Percentiles rank a stretch among this genome's conserved stretches.
Conservation (phyloP, 2,888 invertebrate species). For the Xylophagus ater region DNA sequence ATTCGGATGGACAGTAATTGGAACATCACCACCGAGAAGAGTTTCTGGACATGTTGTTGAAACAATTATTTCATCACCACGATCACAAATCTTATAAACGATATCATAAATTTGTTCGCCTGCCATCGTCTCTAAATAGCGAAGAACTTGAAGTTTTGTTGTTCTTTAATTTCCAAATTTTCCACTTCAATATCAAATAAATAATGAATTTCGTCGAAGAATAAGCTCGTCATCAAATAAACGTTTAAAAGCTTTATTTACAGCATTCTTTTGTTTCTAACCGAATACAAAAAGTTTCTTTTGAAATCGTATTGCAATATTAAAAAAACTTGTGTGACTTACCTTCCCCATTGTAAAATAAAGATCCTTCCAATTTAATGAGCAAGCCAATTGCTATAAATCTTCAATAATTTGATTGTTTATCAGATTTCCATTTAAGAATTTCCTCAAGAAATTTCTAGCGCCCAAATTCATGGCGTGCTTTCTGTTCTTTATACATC, state of each 20-base stretch:
- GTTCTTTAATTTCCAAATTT: slow-evolving; percentile 48
- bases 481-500: slow-evolving; percentile 71
- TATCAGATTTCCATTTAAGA: slow-evolving; percentile 76
- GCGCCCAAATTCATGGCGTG: slow-evolving; percentile 60
- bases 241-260: slow-evolving; percentile 72
- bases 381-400: slow-evolving; percentile 65
- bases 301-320: neutral
- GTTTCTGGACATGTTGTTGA: too few relatives aligned
- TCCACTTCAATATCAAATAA: slow-evolving; percentile 93
- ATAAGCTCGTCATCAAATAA: too few relatives aligned
- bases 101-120: slow-evolving; percentile 77
- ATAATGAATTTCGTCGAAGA: slow-evolving; percentile 81
- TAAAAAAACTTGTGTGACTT: too few relatives aligned
- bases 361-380: slow-evolving; percentile 75
- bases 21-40: too few relatives aligned
- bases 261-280: slow-evolving; percentile 58
- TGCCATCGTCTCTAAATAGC: slow-evolving; percentile 58
- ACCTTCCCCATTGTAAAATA: slow-evolving; percentile 84
- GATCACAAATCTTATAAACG: slow-evolving; percentile 91
- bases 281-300: slow-evolving; percentile 14
- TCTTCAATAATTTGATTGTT: slow-evolving; percentile 58
- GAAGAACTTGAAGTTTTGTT: slow-evolving; percentile 60
- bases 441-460: slow-evolving; percentile 66
- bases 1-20: too few relatives aligned
- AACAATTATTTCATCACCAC: slow-evolving; percentile 83